Evolutionary conservation across 1,140 invertebrate genomes (phyloP).

Genomic region (Tetragnatha versicolor): DNA sequence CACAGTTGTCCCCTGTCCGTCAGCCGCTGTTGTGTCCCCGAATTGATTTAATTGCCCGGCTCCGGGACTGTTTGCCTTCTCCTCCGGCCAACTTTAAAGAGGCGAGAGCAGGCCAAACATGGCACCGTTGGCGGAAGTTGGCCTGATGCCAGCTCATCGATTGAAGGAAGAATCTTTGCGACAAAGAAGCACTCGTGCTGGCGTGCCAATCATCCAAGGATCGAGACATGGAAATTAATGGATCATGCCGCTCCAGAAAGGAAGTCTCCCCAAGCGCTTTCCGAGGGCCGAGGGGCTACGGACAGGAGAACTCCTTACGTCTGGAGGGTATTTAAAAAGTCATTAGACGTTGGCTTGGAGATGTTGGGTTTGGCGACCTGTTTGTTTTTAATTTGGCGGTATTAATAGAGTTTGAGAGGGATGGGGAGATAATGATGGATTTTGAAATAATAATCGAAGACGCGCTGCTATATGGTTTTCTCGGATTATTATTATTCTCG

Average conservation of each 20-base stretch:
- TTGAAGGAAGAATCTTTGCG: neutral
- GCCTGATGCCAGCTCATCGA: constrained; percentile 28
- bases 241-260: neutral
- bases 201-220: constrained; percentile 27
- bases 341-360: neutral
- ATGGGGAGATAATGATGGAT: neutral
- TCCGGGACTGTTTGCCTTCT: neutral
- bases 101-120: constrained; percentile 8
- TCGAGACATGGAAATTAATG: constrained; percentile 32
- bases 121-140: constrained; percentile 7
- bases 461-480: neutral
- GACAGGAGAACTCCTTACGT: too few species aligned
- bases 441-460: neutral
- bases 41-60: neutral
- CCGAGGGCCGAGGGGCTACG: too few species aligned
- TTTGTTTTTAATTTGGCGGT: neutral
- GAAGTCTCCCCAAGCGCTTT: too few species aligned
- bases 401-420: neutral
- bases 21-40: too few species aligned
- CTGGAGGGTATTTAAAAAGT: too few species aligned
- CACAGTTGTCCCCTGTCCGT: too few species aligned
- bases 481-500: neutral
- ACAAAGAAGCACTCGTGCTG: constrained; percentile 30
- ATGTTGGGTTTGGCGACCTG: neutral
- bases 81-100: neutral